A percentile compares a stretch with the other conserved stretches of the same genome.
Conservation (phyloP, 2,113 vertebrate genomes). For the Pagrus major region DNA sequence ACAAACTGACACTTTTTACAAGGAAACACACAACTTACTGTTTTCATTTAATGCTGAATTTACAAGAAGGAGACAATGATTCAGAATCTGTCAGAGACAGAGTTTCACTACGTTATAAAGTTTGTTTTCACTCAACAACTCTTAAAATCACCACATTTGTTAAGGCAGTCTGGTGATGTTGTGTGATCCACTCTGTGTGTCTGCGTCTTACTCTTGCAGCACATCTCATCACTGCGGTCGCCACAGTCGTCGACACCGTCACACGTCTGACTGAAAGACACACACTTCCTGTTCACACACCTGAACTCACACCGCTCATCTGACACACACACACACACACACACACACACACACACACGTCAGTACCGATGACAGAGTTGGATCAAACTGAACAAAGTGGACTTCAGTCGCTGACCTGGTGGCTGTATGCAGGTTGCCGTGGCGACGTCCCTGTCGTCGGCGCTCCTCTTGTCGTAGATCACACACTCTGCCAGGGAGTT, state of each 20-base stretch:
- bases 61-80: no score
- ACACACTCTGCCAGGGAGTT: conserved; percentile 87
- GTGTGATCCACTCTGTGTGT: no score
- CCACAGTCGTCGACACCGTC: conserved; percentile 92
- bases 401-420: no score
- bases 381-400: background rate
- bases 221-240: conserved; percentile 95
- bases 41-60: no score
- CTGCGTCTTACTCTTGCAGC: conserved; percentile 87
- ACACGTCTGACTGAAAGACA: conserved; percentile 81
- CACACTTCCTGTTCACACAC: conserved; percentile 89
- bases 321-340: conserved; percentile 52
- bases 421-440: background rate
- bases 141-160: no score
- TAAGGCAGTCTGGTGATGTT: no score
- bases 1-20: no score
- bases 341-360: background rate
- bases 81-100: no score
- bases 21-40: no score
- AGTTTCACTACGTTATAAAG: no score
- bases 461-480: conserved; percentile 48
- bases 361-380: background rate
- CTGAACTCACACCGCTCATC: conserved; percentile 75
- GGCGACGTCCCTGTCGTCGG: rapidly evolving
- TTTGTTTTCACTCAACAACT: no score